phyloP scores from a whole-genome alignment of 1,140 invertebrate species.

The Pseudobourletiella spinata region DNA sequence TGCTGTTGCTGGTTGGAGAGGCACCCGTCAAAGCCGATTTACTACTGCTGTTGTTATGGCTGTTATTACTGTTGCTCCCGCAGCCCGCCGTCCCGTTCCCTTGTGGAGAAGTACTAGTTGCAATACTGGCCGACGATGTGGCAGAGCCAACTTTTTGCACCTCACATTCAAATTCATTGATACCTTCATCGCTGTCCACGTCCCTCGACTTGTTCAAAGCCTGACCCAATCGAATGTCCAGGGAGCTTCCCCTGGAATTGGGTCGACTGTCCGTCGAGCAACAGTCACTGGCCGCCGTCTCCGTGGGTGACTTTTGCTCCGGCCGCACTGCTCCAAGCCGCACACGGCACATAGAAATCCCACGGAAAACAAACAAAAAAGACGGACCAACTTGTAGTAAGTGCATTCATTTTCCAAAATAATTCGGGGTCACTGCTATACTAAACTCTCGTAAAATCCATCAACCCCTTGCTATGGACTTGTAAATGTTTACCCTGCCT shows the following conservation, averaged over 20 bases:
- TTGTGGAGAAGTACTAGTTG: slow-evolving; percentile 22
- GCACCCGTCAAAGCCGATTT: slow-evolving; percentile 25
- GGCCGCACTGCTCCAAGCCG: slow-evolving; percentile 21
- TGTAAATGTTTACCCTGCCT: too few relatives aligned
- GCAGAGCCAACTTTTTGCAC: slow-evolving; percentile 19
- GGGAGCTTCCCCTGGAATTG: slow-evolving; percentile 33
- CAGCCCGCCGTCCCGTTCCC: neutral
- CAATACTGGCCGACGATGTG: slow-evolving; percentile 17
- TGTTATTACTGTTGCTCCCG: neutral
- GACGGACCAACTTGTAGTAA: too few relatives aligned
- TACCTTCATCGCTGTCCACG: slow-evolving; percentile 32
- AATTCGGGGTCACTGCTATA: too few relatives aligned
- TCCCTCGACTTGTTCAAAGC: slow-evolving; percentile 5
- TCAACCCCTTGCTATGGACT: too few relatives aligned
- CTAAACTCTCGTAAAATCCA: too few relatives aligned
- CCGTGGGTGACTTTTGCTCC: slow-evolving; percentile 29
- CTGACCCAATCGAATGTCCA: slow-evolving; percentile 29
- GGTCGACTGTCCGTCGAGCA: slow-evolving; percentile 34
- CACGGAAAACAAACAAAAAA: neutral
- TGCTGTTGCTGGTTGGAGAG: slow-evolving; percentile 20
- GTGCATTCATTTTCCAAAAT: too few relatives aligned
- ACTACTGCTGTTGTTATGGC: slow-evolving; percentile 9
- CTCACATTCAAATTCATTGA: slow-evolving; percentile 32
- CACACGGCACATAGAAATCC: too few relatives aligned
- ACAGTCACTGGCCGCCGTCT: slow-evolving; percentile 29